Evolutionary conservation across 1,140 invertebrate genomes (phyloP).

Genomic region (Pseudomyrmex cubaensis): DNA sequence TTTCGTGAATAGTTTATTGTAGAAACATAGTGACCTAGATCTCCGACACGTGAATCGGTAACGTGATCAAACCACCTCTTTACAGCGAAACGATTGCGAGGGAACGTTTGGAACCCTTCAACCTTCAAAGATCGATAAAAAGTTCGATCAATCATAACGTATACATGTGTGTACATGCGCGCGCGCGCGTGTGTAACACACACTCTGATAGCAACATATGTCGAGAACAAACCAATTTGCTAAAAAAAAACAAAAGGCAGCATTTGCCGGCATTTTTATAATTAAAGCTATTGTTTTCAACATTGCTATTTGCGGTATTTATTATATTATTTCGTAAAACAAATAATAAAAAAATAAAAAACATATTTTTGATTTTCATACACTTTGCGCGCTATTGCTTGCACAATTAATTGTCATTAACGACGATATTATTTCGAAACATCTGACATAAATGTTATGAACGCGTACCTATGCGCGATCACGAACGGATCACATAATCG

Average conservation of each 20-base stretch:
- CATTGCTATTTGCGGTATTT: neutral
- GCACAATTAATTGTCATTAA: neutral
- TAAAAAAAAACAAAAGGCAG: too few relatives aligned
- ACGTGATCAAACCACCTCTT: conserved; percentile 68
- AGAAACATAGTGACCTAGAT: conserved; percentile 74
- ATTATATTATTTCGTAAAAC: neutral
- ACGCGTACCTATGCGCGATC: neutral
- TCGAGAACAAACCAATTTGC: too few relatives aligned
- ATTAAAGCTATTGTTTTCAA: neutral
- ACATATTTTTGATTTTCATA: neutral
- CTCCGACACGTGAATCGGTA: conserved; percentile 68
- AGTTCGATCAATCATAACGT: conserved; percentile 6
- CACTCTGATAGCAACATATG: neutral
- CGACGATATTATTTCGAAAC: neutral
- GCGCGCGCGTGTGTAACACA: neutral
- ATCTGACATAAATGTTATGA: neutral
- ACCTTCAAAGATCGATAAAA: conserved; percentile 1
- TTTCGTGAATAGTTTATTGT: conserved; percentile 53
- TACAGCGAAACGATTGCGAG: conserved; percentile 43
- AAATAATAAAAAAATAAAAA: conserved; percentile 25
- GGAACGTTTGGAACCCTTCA: conserved; percentile 6
- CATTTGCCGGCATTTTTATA: neutral
- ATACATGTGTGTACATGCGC: neutral
- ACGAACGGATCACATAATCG: conserved; percentile 14
- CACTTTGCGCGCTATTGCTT: neutral